phyloP scores from a whole-genome alignment of 2,113 vertebrate genomes.

The Channa maculata region DNA sequence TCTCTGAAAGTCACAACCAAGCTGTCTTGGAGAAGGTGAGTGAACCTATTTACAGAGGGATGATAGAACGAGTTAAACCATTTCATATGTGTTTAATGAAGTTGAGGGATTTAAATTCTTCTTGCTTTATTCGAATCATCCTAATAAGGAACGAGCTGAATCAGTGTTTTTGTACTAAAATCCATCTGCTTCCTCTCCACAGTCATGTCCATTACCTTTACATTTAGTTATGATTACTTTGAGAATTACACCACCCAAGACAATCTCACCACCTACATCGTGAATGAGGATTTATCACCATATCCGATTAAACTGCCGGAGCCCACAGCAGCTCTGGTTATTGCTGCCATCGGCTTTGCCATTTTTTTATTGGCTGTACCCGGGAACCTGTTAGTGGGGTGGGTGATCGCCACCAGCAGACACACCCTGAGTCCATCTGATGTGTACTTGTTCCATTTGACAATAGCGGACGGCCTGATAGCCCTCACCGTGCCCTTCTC shows the following conservation, averaged over 20 bases:
- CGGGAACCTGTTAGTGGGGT: constrained; percentile 78
- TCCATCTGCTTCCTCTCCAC: neutral
- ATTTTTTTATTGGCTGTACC: constrained; percentile 79
- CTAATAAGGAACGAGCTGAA: too few relatives aligned
- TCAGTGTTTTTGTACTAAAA: neutral
- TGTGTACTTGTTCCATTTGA: constrained; percentile 80
- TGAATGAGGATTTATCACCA: accelerated
- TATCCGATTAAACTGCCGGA: neutral
- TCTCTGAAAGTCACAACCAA: neutral
- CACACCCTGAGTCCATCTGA: constrained; percentile 71
- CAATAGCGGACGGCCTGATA: constrained; percentile 76
- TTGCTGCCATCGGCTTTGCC: constrained; percentile 21
- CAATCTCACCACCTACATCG: accelerated
- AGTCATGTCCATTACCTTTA: neutral
- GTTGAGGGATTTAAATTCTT: too few relatives aligned
- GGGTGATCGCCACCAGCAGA: constrained; percentile 68
- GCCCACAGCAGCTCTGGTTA: neutral
- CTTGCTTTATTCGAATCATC: too few relatives aligned
- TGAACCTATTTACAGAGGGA: neutral
- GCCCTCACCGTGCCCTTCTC: constrained; percentile 76
- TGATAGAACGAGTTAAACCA: too few relatives aligned
- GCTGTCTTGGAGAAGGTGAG: constrained; percentile 34
- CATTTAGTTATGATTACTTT: accelerated
- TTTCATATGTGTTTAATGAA: too few relatives aligned
- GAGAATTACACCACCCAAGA: neutral